A percentile compares a stretch with the other conserved stretches of the same genome.
Conservation (phyloP, 2,113 vertebrate species). For the Aspidoscelis tigris region DNA sequence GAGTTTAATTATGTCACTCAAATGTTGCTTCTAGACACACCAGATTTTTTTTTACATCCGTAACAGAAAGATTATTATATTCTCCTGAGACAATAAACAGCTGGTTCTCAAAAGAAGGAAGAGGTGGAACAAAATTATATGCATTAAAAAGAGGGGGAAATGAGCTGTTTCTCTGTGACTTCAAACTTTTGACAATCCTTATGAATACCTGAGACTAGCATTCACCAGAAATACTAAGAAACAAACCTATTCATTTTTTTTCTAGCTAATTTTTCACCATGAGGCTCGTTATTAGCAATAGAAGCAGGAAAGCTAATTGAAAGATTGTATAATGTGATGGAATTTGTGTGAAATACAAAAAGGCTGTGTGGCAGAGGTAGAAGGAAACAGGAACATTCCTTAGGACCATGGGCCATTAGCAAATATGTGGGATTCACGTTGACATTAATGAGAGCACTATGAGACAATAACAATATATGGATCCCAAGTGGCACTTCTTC, state of each 20-base stretch:
- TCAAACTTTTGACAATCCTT: constrained; percentile 25
- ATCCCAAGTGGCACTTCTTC: constrained; percentile 19
- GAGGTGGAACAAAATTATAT: background rate
- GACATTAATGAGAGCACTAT: constrained; percentile 20
- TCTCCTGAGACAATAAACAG: constrained; percentile 43
- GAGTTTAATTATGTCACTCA: constrained; percentile 65
- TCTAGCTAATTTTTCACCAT: constrained; percentile 15
- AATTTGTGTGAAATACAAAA: constrained; percentile 13
- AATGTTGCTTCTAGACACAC: constrained; percentile 45
- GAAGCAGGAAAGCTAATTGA: background rate
- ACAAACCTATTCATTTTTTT: background rate
- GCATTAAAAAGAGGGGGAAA: background rate
- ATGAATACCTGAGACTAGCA: background rate
- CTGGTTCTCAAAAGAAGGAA: background rate
- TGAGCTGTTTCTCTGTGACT: background rate
- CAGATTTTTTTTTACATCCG: constrained; percentile 35
- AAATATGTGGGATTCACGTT: constrained; percentile 9
- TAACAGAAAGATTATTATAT: constrained; percentile 40
- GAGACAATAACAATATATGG: constrained; percentile 4
- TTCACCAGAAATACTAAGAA: background rate
- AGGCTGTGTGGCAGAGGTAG: background rate
- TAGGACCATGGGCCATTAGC: background rate
- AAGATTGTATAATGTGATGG: background rate
- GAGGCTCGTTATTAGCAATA: background rate
- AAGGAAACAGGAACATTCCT: background rate